Conservation (phyloP, 2,888 invertebrate genomes). For the Sturmia bella region DNA sequence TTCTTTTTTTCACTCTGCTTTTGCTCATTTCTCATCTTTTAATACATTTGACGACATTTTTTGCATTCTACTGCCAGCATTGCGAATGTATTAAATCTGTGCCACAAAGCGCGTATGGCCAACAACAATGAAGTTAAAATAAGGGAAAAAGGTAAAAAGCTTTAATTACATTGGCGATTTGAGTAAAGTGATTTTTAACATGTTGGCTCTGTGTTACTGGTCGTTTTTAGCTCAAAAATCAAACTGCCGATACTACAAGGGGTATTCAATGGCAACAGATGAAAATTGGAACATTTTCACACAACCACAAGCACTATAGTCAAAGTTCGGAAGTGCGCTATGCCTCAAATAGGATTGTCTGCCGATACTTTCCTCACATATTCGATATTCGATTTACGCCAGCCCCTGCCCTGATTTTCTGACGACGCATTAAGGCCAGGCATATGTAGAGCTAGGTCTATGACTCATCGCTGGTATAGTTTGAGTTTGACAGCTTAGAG, state of each 20-base stretch:
- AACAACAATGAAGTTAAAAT: conserved; percentile 30
- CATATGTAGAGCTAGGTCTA: too few relatives aligned
- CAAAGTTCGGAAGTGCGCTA: too few relatives aligned
- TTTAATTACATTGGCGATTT: conserved; percentile 68
- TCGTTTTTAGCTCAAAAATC: conserved; percentile 46
- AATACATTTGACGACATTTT: conserved; percentile 77
- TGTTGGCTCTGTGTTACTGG: conserved; percentile 51
- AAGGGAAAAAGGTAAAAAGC: conserved; percentile 18
- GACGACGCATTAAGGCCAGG: too few relatives aligned
- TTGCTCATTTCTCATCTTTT: conserved; percentile 56
- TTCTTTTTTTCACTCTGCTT: conserved; percentile 4
- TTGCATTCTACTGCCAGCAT: conserved; percentile 75
- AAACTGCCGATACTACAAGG: conserved; percentile 56
- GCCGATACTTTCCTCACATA: too few relatives aligned
- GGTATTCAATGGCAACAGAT: background rate
- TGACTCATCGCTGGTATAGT: too few relatives aligned
- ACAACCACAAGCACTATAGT: too few relatives aligned
- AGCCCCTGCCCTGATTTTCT: too few relatives aligned
- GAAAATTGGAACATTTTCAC: background rate
- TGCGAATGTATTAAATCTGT: conserved; percentile 77
- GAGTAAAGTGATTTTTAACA: conserved; percentile 68
- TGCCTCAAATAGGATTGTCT: too few relatives aligned
- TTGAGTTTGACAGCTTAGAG: too few relatives aligned
- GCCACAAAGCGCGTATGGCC: conserved; percentile 38
- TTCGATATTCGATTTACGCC: too few relatives aligned